Base-by-base conservation (phyloP, 2,113 vertebrate species). In the Sciurus niger region DNA sequence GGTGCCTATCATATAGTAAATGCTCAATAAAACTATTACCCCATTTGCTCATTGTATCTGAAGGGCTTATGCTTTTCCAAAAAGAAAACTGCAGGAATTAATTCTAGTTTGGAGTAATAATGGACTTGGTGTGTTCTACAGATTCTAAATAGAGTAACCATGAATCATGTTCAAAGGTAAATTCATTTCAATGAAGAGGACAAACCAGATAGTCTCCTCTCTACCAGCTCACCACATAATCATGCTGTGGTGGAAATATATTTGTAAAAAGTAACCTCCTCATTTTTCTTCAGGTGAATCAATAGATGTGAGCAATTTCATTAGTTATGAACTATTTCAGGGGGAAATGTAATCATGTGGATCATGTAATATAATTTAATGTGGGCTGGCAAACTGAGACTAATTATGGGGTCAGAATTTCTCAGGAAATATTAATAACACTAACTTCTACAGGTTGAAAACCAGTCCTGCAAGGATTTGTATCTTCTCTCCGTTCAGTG, bases 251-350 rank as follows among this genome's bases (percentile, higher is more conserved):
- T 95, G 40, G 63, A 11, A n/a, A 40, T 46, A 14, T 92, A 43
- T 72, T 11, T 4, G 11, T 43, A 92, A 84, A 94, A 70, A 85
- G 51, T n/a, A 92, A 76, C 90, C 43, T 30, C 0, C 4, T n/a
- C 34, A 1, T 74, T 97, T 95, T 94, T 89, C 90, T 96, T 96
- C 93, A 53, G 2, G 46, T 48, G 76, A 95, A 90, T 91, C 51
- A 32, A 92, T 43, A 88, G 48, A 67, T 30, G 84, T 89, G 76
- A 86, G 73, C 74, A 84, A 84, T 88, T 89, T 90, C 43, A 51
- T 96, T 94, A 80, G 63, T 79, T 84, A 87, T 65, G 1, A 86
- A 48, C 65, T 53, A 40, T 77, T 90, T 86, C 91, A 65, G 37
- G 48, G 43, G 86, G 60, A 89, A 84, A 73, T 43, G 17, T 0